A percentile compares a stretch with the other conserved stretches of the same genome.
Evolutionary conservation across 2,797 vertebrate genomes (phyloP).

Genomic region (Syncerus caffer): DNA sequence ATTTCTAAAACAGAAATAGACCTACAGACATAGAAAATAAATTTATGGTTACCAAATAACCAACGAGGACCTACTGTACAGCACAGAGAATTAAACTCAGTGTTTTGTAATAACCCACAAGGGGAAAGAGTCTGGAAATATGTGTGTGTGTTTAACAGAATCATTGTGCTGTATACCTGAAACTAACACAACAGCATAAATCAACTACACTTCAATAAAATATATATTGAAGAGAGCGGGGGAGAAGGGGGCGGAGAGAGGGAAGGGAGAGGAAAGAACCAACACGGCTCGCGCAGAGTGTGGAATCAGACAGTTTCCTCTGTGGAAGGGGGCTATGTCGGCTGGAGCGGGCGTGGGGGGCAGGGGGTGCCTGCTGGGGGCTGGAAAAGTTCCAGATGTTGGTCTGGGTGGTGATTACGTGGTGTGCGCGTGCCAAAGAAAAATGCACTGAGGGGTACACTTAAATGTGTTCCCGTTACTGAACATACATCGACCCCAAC

Average conservation of each 20-base stretch:
- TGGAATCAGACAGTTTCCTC: not conserved
- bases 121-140: not conserved
- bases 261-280: not conserved
- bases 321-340: not conserved
- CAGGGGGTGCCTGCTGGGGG: not conserved
- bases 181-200: not conserved
- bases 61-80: not conserved
- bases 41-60: not conserved
- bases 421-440: not conserved
- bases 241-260: not conserved
- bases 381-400: rapidly evolving
- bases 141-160: not conserved
- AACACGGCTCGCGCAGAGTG: rapidly evolving
- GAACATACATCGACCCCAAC: rapidly evolving
- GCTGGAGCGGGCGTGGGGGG: rapidly evolving
- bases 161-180: not conserved
- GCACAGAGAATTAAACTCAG: not conserved
- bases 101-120: not conserved
- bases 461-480: rapidly evolving
- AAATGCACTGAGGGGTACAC: not conserved
- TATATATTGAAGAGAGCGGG: not conserved
- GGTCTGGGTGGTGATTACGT: rapidly evolving
- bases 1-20: not conserved
- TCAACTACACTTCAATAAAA: not conserved
- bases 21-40: not conserved